phyloP scores from a whole-genome alignment of 2,888 invertebrate species.

The Papilio protenor region DNA sequence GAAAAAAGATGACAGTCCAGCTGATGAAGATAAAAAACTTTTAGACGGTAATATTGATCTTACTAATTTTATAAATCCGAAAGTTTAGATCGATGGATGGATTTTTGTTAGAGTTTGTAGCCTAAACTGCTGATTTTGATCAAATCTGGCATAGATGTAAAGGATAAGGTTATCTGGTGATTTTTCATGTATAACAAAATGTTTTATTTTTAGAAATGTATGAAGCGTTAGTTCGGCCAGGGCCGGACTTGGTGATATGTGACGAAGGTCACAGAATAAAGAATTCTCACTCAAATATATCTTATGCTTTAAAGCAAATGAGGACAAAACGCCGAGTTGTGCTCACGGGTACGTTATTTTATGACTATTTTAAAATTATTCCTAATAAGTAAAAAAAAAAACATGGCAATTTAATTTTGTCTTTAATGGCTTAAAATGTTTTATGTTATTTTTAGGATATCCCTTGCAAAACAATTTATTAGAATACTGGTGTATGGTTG shows the following conservation, averaged over 20 bases:
- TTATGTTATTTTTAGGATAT: conserved; percentile 85
- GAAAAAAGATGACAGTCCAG: conserved; percentile 76
- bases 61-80: no score
- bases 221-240: conserved; percentile 93
- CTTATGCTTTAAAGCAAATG: conserved; percentile 97
- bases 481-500: conserved; percentile 99
- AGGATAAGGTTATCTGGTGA: no score
- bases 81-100: no score
- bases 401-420: not conserved
- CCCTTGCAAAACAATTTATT: conserved; percentile 98
- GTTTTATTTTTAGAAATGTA: conserved; percentile 88
- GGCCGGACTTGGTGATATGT: conserved; percentile 97
- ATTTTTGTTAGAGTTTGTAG: no score
- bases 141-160: no score
- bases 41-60: conserved; percentile 85
- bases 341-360: conserved; percentile 87
- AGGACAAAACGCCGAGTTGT: conserved; percentile 97
- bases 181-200: no score
- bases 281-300: conserved; percentile 98
- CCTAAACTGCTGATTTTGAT: no score
- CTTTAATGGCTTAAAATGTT: not conserved
- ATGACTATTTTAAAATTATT: not conserved
- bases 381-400: not conserved
- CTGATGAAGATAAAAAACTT: conserved; percentile 87
- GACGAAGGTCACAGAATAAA: conserved; percentile 99